These are phyloP conservation scores for Drosophila meridionalis DNA, from an alignment of 2,888 invertebrate species.

Conservation along the genomic window DNA sequence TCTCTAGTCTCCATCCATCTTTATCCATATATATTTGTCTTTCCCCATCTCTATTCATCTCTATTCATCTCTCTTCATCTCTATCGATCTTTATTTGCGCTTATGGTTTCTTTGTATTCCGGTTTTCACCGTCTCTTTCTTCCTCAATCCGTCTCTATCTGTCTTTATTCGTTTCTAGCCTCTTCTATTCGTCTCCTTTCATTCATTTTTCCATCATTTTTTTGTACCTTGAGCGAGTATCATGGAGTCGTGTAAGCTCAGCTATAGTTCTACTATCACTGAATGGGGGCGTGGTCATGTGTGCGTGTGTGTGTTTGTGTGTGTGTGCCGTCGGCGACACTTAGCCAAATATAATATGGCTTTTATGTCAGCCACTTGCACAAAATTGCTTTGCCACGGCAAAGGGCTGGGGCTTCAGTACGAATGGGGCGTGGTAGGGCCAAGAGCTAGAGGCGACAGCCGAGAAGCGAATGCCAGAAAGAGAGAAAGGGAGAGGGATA, in stretches of 20 bases:
- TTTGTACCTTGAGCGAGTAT: neutral
- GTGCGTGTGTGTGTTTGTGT: conserved; percentile 39
- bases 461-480: neutral
- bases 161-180: neutral
- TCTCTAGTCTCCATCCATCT: neutral
- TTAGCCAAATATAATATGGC: conserved; percentile 79
- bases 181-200: neutral
- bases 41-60: neutral
- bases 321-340: conserved; percentile 72
- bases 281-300: conserved; percentile 30
- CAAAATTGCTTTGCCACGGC: conserved; percentile 65
- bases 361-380: conserved; percentile 79
- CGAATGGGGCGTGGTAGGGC: neutral
- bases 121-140: too few relatives aligned
- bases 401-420: neutral
- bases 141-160: too few relatives aligned
- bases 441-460: too few relatives aligned
- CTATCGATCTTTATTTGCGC: too few relatives aligned
- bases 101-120: too few relatives aligned
- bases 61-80: neutral
- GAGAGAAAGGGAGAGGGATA: neutral
- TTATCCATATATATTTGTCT: neutral
- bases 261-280: neutral
- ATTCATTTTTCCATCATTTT: too few relatives aligned
- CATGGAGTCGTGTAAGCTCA: neutral